phyloP scores from a whole-genome alignment of 2,888 invertebrate species.

The Acrobasis repandana region DNA sequence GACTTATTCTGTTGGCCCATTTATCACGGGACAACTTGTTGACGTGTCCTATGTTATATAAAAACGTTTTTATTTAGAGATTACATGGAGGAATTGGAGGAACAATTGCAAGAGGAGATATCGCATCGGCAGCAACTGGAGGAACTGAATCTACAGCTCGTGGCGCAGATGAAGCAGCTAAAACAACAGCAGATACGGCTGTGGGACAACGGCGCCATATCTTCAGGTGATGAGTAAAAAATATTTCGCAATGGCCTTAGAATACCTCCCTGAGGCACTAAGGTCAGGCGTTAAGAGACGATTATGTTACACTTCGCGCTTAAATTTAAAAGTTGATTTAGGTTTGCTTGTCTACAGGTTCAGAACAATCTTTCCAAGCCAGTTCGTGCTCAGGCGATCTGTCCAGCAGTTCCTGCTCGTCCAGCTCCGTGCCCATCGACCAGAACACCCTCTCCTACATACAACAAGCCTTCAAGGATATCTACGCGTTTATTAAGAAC shows the following conservation, averaged over 20 bases:
- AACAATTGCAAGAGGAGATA: conserved; percentile 84
- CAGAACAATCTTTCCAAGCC: conserved; percentile 68
- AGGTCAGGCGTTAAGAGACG: background rate
- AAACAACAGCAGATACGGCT: conserved; percentile 70
- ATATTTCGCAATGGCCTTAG: background rate
- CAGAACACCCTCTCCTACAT: conserved; percentile 74
- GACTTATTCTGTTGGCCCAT: too few species aligned
- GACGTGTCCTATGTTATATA: too few species aligned
- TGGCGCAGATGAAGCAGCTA: conserved; percentile 82
- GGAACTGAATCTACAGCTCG: conserved; percentile 83
- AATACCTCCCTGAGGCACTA: background rate
- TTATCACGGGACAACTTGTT: too few species aligned
- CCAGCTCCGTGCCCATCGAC: conserved; percentile 71
- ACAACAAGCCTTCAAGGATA: conserved; percentile 75
- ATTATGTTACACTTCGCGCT: too few species aligned
- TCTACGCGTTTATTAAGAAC: conserved; percentile 73
- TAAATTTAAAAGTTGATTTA: too few species aligned
- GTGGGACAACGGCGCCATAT: conserved; percentile 62
- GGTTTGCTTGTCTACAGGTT: conserved; percentile 45
- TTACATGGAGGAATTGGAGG: conserved; percentile 74
- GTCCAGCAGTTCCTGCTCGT: conserved; percentile 66
- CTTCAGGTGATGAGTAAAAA: conserved; percentile 53
- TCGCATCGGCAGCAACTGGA: conserved; percentile 84
- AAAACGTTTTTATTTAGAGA: conserved; percentile 45
- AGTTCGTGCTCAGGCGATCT: conserved; percentile 61